A percentile compares a stretch with the other conserved stretches of the same genome.
Conservation (phyloP, 1,140 invertebrate genomes). For the Amphibalanus amphitrite region DNA sequence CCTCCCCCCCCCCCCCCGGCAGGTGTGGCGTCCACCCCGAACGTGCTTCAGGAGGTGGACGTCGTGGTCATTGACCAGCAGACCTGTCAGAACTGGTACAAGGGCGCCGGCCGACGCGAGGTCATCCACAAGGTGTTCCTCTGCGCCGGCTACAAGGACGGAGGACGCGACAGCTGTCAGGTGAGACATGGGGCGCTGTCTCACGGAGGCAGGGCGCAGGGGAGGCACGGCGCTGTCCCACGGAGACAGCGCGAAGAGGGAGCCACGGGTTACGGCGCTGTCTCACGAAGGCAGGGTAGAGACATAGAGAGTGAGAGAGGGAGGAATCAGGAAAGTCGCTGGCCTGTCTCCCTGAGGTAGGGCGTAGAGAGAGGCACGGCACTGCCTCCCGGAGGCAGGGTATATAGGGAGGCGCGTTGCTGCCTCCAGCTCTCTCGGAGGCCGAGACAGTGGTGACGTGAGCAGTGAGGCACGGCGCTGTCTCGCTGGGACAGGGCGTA, state of each 20-base stretch:
- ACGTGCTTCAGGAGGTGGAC: slow-evolving; percentile 41
- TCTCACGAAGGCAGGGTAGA: slow-evolving; percentile 10
- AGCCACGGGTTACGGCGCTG: not conserved
- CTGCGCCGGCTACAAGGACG: slow-evolving; percentile 67
- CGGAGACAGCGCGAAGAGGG: not conserved
- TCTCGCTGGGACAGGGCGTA: too few relatives aligned
- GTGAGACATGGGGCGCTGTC: slow-evolving; percentile 29
- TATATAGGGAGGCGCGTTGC: too few relatives aligned
- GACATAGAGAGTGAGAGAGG: too few relatives aligned
- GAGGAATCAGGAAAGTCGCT: too few relatives aligned
- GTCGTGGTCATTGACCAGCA: slow-evolving; percentile 82
- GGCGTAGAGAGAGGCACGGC: too few relatives aligned
- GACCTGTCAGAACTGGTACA: slow-evolving; percentile 77
- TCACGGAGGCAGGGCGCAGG: too few relatives aligned
- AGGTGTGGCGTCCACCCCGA: slow-evolving; percentile 28
- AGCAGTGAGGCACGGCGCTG: too few relatives aligned
- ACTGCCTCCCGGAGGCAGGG: too few relatives aligned
- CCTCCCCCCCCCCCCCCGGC: not conserved
- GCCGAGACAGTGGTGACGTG: too few relatives aligned
- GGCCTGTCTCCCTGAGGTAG: too few relatives aligned
- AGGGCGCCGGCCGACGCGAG: slow-evolving; percentile 67
- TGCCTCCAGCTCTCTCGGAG: too few relatives aligned
- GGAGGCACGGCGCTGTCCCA: not conserved
- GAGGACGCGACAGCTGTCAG: slow-evolving; percentile 68
- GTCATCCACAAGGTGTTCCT: slow-evolving; percentile 76